Evolutionary conservation across 1,140 invertebrate species (phyloP).

Genomic region (Atta colombica): DNA sequence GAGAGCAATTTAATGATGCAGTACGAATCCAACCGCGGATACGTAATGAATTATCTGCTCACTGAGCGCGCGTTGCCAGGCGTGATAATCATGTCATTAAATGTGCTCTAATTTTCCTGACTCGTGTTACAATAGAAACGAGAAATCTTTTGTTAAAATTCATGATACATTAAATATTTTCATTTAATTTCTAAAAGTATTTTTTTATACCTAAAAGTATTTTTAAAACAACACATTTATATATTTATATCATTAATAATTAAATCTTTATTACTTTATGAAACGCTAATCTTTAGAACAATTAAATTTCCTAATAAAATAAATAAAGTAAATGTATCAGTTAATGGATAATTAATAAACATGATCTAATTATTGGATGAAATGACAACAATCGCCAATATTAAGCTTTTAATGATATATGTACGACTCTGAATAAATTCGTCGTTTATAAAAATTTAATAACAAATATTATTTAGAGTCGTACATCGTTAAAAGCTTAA

Average conservation of each 20-base stretch:
- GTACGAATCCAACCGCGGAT: not conserved
- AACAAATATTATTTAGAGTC: too few species aligned
- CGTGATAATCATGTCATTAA: conserved; percentile 61
- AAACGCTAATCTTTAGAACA: conserved; percentile 1
- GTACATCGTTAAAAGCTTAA: too few species aligned
- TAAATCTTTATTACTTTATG: not conserved
- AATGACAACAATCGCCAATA: too few species aligned
- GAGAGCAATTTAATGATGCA: conserved; percentile 40
- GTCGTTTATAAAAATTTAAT: too few species aligned
- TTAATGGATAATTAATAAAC: too few species aligned
- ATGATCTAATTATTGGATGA: too few species aligned
- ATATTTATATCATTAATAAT: conserved; percentile 2
- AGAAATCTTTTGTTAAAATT: conserved; percentile 37
- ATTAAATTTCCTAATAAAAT: not conserved
- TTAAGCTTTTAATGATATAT: too few species aligned
- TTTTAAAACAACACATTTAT: not conserved
- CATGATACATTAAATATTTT: conserved; percentile 21
- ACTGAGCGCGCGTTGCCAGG: conserved; percentile 19
- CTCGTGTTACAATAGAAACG: not conserved
- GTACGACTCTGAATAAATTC: too few species aligned
- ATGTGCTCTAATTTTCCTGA: conserved; percentile 54
- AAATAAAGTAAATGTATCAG: not conserved
- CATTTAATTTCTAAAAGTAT: not conserved
- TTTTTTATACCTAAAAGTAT: not conserved
- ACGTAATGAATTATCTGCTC: conserved; percentile 37